phyloP scores from a whole-genome alignment of 1,140 invertebrate genomes.

The Temnothorax nylanderi region DNA sequence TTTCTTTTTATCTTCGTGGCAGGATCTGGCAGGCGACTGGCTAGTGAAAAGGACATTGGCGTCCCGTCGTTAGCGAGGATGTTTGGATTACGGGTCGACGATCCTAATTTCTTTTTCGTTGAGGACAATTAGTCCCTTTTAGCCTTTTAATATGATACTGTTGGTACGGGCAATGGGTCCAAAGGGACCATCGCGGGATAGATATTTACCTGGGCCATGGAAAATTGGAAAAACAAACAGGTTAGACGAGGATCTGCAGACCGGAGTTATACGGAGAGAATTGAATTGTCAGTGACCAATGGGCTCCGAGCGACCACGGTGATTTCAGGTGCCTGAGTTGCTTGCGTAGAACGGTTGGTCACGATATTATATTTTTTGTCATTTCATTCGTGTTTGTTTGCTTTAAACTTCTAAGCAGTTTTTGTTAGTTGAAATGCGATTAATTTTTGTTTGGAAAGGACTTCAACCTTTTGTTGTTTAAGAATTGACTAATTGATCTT shows the following conservation, averaged over 20 bases:
- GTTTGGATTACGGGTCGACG: slow-evolving; percentile 63
- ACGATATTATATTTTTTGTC: slow-evolving; percentile 46
- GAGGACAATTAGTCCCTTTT: slow-evolving; percentile 74
- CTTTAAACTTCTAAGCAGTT: neutral
- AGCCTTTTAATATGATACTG: slow-evolving; percentile 40
- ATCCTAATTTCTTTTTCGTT: slow-evolving; percentile 68
- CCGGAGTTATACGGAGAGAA: slow-evolving; percentile 49
- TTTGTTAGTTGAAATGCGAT: neutral
- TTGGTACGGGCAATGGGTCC: slow-evolving; percentile 18
- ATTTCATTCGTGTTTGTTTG: neutral
- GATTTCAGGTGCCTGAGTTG: slow-evolving; percentile 63
- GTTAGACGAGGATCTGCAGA: neutral
- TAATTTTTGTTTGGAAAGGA: neutral
- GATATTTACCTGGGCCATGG: slow-evolving; percentile 61
- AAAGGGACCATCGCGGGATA: neutral
- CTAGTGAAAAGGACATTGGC: slow-evolving; percentile 52
- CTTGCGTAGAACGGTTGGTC: slow-evolving; percentile 18
- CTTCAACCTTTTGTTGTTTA: neutral
- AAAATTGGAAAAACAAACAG: slow-evolving; percentile 76
- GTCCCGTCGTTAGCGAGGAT: slow-evolving; percentile 31
- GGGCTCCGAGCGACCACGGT: slow-evolving; percentile 35
- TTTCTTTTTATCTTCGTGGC: slow-evolving; percentile 41
- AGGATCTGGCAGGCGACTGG: slow-evolving; percentile 16
- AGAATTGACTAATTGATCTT: neutral
- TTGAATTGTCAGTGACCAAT: slow-evolving; percentile 69